phyloP scores from a whole-genome alignment of 2,113 vertebrate genomes.

The Nerophis ophidion region DNA sequence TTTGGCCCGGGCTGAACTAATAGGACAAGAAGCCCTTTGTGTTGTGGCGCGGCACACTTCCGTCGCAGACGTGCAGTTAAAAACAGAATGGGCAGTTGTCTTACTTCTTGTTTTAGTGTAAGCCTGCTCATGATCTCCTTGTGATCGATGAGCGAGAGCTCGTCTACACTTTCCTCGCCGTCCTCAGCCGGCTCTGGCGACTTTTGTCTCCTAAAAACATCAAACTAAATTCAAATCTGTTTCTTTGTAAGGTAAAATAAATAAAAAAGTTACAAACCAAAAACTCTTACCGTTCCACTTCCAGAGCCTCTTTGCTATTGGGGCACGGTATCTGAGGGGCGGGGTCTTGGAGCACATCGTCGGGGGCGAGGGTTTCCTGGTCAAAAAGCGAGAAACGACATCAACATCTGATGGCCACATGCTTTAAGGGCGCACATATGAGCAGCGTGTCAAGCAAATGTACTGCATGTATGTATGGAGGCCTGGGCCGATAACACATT shows the following conservation, averaged over 20 bases:
- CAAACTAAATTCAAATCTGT: background rate
- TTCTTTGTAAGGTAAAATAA: too few species aligned
- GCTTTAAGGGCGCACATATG: background rate
- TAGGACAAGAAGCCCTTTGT: slow-evolving; percentile 22
- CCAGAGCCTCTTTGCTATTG: slow-evolving; percentile 69
- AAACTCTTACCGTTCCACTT: slow-evolving; percentile 63
- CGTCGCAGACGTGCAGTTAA: slow-evolving; percentile 5
- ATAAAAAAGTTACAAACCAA: slow-evolving; percentile 1
- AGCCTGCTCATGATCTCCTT: slow-evolving; percentile 90
- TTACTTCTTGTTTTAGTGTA: slow-evolving; percentile 92
- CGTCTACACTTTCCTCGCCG: slow-evolving; percentile 85
- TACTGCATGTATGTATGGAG: background rate
- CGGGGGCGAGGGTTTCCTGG: slow-evolving; percentile 57
- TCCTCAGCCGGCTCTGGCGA: slow-evolving; percentile 72
- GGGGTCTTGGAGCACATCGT: slow-evolving; percentile 66
- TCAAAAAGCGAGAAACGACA: slow-evolving; percentile 19
- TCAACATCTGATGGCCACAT: slow-evolving; percentile 6
- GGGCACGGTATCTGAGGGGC: slow-evolving; percentile 55
- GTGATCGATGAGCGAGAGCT: slow-evolving; percentile 93
- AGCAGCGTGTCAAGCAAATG: background rate
- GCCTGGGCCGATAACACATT: too few species aligned
- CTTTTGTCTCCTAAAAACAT: slow-evolving; percentile 71
- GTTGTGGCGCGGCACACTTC: slow-evolving; percentile 8
- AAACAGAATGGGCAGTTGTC: slow-evolving; percentile 8
- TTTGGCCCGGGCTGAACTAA: slow-evolving; percentile 28